phyloP scores from a whole-genome alignment of 2,888 invertebrate species.

The Tipula lateralis region DNA sequence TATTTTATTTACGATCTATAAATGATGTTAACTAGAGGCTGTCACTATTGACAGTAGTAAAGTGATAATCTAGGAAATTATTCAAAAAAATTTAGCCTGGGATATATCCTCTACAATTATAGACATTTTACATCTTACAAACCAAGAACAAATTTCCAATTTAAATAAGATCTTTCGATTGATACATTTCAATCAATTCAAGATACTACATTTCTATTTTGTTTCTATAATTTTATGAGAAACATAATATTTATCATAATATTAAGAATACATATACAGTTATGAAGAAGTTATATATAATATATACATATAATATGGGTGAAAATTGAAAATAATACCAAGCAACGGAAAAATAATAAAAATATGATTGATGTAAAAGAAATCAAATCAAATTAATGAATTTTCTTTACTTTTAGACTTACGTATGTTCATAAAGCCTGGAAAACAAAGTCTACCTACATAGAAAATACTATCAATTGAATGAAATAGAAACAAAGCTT shows the following conservation, averaged over 20 bases:
- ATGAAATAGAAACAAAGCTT: neutral
- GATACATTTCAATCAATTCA: neutral
- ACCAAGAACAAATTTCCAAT: neutral
- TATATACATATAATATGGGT: neutral
- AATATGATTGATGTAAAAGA: neutral
- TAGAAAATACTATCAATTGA: neutral
- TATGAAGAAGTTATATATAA: neutral
- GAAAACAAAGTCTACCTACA: neutral
- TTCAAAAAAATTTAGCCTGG: too few relatives aligned
- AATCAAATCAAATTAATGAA: conserved; percentile 1
- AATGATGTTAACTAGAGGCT: too few relatives aligned
- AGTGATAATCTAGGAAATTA: too few relatives aligned
- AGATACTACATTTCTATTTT: neutral
- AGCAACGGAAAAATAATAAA: neutral
- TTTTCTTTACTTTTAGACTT: neutral
- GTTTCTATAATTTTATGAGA: neutral
- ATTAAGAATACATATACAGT: neutral
- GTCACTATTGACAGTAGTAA: too few relatives aligned
- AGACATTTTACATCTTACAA: neutral
- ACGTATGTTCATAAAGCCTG: neutral
- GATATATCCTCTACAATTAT: too few relatives aligned
- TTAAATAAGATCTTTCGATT: neutral
- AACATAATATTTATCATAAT: neutral
- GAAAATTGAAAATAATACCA: neutral
- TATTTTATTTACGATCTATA: too few relatives aligned